Base-by-base conservation (phyloP, 2,113 vertebrate genomes). In the Hippocampus comes region DNA sequence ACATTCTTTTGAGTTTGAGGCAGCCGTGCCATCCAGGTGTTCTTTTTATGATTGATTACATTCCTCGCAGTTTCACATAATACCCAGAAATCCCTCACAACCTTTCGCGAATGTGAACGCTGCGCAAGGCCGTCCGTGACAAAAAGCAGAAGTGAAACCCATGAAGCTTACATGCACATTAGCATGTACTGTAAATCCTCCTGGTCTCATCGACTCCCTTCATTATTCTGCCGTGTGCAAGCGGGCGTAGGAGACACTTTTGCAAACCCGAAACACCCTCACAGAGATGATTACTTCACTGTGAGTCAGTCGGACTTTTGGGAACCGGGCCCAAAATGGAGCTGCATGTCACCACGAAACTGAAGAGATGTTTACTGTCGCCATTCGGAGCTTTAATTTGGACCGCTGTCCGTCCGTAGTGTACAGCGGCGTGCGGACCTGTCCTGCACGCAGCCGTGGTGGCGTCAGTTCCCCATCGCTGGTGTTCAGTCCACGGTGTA, bases 181-280 rank as follows among this genome's bases (percentile, higher is more conserved):
- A 77, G 75, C 65, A 71, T 43, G 30, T 63, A 48, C 67, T 76
- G 18, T 77, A 61, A 78, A 81, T 64, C 61, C 12, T 23, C 60
- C 23, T 49, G 11, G 38, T 70, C 49, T 55, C 57, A 72, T 68
- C 68, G 78, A 78, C 56, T 73, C 48, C 5, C 38, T 71, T 71
- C 68, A 12, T 34, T 64, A 71, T 67, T 66, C 38, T 65, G 3
- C 25, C 59, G 18, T 63, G 64, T 64, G 46, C 38, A 53, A 72
- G 34, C 67, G 67, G 34, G 63, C 12, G 59, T 83, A 76, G 70
- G 80, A 85, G 74, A 69, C 68, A 86, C 65, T 79, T 71, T 14
- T 78, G 67, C 83, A 70, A 70, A 57, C 69, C 51, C 6, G 11
- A n/a, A 80, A 79, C 67, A 30, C 70, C 70, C 74, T 83, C 34